These are phyloP conservation scores for Meloidogyne hapla DNA, from an alignment of 1,140 invertebrate genomes.

Conservation along the genomic window DNA sequence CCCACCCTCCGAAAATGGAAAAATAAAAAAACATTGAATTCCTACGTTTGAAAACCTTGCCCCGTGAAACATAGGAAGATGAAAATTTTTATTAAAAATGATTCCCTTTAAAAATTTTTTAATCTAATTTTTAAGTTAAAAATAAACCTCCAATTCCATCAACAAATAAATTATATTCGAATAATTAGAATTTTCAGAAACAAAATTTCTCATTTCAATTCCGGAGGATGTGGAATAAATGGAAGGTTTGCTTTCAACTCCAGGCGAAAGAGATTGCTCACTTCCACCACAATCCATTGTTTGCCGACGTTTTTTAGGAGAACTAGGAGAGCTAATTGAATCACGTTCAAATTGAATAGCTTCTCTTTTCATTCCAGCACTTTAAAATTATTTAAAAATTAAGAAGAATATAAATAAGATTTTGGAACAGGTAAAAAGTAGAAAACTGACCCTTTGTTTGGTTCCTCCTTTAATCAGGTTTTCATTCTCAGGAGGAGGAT, in stretches of 20 bases:
- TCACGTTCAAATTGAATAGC: conserved; percentile 64
- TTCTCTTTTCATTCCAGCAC: conserved; percentile 68
- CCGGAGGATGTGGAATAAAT: neutral
- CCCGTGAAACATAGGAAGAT: no score
- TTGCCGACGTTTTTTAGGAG: conserved; percentile 33
- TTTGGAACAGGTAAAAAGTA: no score
- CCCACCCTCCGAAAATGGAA: neutral
- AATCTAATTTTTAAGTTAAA: neutral
- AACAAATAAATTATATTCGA: conserved; percentile 53
- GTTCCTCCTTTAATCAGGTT: no score
- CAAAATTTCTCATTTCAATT: conserved; percentile 1
- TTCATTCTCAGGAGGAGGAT: no score
- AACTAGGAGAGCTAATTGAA: conserved; percentile 54
- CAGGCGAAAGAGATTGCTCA: conserved; percentile 21
- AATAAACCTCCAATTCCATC: conserved; percentile 58
- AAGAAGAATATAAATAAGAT: no score
- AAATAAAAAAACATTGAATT: no score
- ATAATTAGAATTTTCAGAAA: neutral
- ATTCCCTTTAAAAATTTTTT: no score
- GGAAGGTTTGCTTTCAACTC: neutral
- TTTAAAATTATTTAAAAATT: no score
- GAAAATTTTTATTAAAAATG: no score
- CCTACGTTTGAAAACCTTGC: no score
- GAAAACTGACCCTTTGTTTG: no score
- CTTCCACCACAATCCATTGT: neutral